Conservation (phyloP, 2,888 invertebrate genomes). For the Mycogona germanica region DNA sequence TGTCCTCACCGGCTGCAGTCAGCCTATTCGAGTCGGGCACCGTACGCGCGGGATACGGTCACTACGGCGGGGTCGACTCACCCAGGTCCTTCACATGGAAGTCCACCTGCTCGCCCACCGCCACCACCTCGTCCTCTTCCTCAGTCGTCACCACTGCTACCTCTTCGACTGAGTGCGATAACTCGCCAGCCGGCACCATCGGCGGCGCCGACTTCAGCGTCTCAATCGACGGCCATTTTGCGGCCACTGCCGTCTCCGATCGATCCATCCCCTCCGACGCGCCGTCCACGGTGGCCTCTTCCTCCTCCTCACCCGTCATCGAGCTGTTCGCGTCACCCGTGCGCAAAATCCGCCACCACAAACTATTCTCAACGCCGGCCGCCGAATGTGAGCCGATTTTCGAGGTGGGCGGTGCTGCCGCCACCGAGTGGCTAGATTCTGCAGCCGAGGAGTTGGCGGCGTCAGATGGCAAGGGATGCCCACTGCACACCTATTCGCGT, state of each 20-base stretch:
- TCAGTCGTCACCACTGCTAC: not conserved
- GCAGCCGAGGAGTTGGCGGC: not conserved
- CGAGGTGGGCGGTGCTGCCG: not conserved
- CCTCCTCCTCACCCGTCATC: slow-evolving; percentile 1
- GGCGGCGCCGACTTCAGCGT: too few relatives aligned
- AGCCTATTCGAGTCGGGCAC: too few relatives aligned
- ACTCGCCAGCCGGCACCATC: too few relatives aligned
- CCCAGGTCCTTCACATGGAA: too few relatives aligned
- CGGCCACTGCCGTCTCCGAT: not conserved
- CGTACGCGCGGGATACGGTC: too few relatives aligned
- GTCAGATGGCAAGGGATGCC: not conserved
- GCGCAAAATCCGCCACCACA: slow-evolving; percentile 1
- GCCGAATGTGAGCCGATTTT: not conserved
- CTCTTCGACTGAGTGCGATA: not conserved
- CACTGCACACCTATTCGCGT: slow-evolving; percentile 1
- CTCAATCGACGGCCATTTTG: not conserved
- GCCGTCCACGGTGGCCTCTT: not conserved
- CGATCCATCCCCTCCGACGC: not conserved
- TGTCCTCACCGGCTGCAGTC: not conserved
- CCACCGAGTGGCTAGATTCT: not conserved
- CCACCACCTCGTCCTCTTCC: not conserved
- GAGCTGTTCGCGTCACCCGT: slow-evolving; percentile 9
- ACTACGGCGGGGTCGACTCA: too few relatives aligned
- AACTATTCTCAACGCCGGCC: not conserved
- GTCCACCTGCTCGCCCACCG: not conserved